phyloP scores from a whole-genome alignment of 2,888 invertebrate species.

The Tachina grossa region DNA sequence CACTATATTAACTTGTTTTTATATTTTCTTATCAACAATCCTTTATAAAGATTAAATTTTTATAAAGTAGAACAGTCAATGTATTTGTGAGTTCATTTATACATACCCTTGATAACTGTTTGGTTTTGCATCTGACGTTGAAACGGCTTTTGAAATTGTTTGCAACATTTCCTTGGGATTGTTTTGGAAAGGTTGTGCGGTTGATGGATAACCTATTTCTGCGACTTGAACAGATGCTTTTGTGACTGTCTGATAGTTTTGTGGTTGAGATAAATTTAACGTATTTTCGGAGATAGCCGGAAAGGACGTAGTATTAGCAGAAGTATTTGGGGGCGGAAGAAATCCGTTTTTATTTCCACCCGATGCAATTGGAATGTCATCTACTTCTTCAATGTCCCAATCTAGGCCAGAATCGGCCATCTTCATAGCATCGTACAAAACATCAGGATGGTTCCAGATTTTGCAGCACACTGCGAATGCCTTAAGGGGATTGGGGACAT shows the following conservation, averaged over 20 bases:
- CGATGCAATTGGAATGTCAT: constrained; percentile 74
- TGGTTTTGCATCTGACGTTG: constrained; percentile 30
- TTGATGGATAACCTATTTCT: neutral
- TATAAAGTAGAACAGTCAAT: neutral
- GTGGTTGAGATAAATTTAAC: neutral
- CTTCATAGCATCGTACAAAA: constrained; percentile 92
- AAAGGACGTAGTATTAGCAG: neutral
- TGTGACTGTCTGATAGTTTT: neutral
- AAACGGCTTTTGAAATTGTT: neutral
- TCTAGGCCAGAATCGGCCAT: constrained; percentile 91
- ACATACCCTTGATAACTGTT: constrained; percentile 59
- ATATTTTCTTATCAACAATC: too few relatives aligned
- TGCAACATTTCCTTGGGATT: constrained; percentile 16
- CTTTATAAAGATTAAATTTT: too few relatives aligned
- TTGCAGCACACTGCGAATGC: constrained; percentile 99
- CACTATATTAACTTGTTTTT: too few relatives aligned
- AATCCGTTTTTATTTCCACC: constrained; percentile 61
- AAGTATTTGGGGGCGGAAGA: constrained; percentile 35
- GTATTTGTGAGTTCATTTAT: neutral
- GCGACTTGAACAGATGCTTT: neutral
- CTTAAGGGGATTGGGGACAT: constrained; percentile 96
- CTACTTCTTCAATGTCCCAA: constrained; percentile 91
- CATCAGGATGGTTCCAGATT: constrained; percentile 98
- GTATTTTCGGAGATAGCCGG: neutral
- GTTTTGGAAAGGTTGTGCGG: constrained; percentile 15